Evolutionary conservation across 2,888 invertebrate genomes (phyloP), one percentile per base, ranked within the genome.

Genomic region (Monoplex corrugatus): DNA sequence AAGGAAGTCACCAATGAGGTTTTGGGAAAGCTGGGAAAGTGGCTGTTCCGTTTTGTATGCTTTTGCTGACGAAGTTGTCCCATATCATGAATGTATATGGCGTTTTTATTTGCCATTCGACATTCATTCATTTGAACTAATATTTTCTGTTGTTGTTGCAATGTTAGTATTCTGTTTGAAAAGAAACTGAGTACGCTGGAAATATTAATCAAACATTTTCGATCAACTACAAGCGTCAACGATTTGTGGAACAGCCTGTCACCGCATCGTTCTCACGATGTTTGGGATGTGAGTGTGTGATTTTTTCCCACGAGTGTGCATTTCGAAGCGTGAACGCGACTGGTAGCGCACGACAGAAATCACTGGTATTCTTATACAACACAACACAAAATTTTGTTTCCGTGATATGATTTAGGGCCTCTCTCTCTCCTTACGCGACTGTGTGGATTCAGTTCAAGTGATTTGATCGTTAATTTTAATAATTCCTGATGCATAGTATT

Each of bases 261-360:
- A 93, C 87, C 85, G 92, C 93, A 94, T 95, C 94, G 95, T 95
- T 95, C 95, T 94, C 95, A 95, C 95, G 95, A 93, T 94, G 94
- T 93, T 93, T 23, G 43, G 94, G 93, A 94, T 93, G 94, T 94
- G 94, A 94, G 93, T 80, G 78, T 94, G 94, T n/a, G n/a, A n/a
- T 92, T 89, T 93, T 94, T 95, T 95, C 95, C 95, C 95, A 95
- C 95, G 95, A 94, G 94, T 94, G 94, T 93, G 93, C 91, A 91
- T 93, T 93, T 93, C 89, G 90, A 90, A 87, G 89, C 88, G 87
- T 87, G 89, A 78, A 87, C 78, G 32, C 83, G 80, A 88, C 88
- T 83, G 83, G 83, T 88, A 83, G 82, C 43, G 85, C 50, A 68
- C 23, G 72, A 43, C 44, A 43, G 38, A 86, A 43, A 50, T 57